Percentiles rank a stretch among this genome's conserved stretches.
Conservation (phyloP, 2,797 vertebrate species). For the Falco concolor region DNA sequence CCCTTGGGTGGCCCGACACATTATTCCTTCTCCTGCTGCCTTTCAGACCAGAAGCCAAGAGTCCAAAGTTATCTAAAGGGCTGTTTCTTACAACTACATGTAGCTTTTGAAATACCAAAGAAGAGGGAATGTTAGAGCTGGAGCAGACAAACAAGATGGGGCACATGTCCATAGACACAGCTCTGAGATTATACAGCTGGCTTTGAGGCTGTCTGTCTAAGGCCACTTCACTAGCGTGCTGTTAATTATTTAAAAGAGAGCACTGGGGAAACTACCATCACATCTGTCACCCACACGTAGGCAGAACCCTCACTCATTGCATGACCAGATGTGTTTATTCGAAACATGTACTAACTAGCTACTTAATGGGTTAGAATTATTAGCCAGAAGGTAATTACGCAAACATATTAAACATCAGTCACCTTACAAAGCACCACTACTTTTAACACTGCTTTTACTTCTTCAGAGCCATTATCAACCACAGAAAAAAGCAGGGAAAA, state of each 20-base stretch:
- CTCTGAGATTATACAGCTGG: slow-evolving; percentile 71
- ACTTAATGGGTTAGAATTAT: slow-evolving; percentile 85
- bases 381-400: slow-evolving; percentile 91
- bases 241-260: slow-evolving; percentile 88
- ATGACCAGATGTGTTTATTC: slow-evolving; percentile 92
- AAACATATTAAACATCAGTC: slow-evolving; percentile 74
- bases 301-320: slow-evolving; percentile 59
- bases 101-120: background rate
- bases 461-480: background rate
- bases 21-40: background rate
- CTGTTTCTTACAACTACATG: background rate
- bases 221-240: slow-evolving; percentile 61
- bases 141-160: slow-evolving; percentile 42
- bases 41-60: slow-evolving; percentile 24
- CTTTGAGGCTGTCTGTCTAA: slow-evolving; percentile 32
- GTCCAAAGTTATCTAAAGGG: background rate
- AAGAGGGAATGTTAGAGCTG: background rate
- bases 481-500: background rate
- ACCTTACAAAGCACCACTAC: slow-evolving; percentile 56
- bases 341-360: slow-evolving; percentile 83
- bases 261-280: slow-evolving; percentile 79
- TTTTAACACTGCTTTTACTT: slow-evolving; percentile 34
- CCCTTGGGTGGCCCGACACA: background rate
- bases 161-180: background rate
- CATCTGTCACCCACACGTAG: slow-evolving; percentile 88